phyloP scores from a whole-genome alignment of 1,140 invertebrate genomes.

The Magallana gigas region DNA sequence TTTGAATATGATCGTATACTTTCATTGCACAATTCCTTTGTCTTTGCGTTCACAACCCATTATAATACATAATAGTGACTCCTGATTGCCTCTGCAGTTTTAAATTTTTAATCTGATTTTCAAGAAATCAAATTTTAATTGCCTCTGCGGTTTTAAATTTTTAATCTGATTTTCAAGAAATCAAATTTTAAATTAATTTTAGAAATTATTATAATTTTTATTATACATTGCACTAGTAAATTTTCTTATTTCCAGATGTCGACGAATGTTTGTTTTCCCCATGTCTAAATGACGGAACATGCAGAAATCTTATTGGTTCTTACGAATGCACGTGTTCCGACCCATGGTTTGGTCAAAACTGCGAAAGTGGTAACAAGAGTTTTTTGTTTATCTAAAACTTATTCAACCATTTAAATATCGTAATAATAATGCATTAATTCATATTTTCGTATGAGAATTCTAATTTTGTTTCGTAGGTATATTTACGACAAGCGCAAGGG shows the following conservation, averaged over 20 bases:
- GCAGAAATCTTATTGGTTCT: constrained; percentile 85
- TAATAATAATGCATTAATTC: not conserved
- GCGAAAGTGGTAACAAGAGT: constrained; percentile 83
- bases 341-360: constrained; percentile 90
- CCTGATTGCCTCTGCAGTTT: too few species aligned
- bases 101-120: too few species aligned
- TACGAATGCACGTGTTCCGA: constrained; percentile 83
- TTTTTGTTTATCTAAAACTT: too few species aligned
- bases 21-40: too few species aligned
- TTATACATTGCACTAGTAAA: not conserved
- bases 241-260: constrained; percentile 65
- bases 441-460: not conserved
- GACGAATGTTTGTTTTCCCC: constrained; percentile 79
- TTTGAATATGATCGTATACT: too few species aligned
- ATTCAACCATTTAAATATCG: too few species aligned
- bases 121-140: too few species aligned
- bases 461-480: not conserved
- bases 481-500: not conserved
- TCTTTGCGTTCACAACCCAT: too few species aligned
- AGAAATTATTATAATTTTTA: not conserved
- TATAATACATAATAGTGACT: too few species aligned
- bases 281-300: constrained; percentile 96
- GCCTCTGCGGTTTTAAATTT: too few species aligned
- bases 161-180: too few species aligned
- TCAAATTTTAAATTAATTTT: too few species aligned